Base-by-base conservation (phyloP, 1,140 invertebrate species). In the Lineus longissimus region DNA sequence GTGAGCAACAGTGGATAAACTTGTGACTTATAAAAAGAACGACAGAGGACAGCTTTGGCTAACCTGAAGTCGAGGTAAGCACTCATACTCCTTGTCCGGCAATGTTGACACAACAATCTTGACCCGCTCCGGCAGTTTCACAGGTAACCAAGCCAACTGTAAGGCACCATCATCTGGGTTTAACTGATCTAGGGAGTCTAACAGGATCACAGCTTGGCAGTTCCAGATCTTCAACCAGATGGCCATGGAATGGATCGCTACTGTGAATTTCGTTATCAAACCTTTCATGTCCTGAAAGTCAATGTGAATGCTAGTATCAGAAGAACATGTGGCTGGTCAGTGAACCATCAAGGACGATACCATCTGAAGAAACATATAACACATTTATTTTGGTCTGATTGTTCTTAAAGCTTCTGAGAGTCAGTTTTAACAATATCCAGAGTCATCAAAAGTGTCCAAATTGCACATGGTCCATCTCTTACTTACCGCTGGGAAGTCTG, bases 181-280 rank as follows among this genome's bases (percentile, higher is more conserved):
- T n/a, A 78, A 61, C 60, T 72, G 72, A 45, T 79, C 71, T 0
- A 79, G 57, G 2, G 73, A 73, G 47, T 76, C 77, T 9, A 79
- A 59, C 17, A 9, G 96, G 88, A n/a, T 36, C 33, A 36, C 33
- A 36, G 33, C 33, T 36, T 30, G 97, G 89, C 68, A 97, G 89
- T 59, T 74, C 73, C 0, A 76, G 74, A 65, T 73, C 63, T 2
- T 27, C 17, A 17, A 73, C 69, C 1, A 80, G 64, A 19, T 65
- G 58, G 11, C 25, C 55, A 19, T 70, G 72, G 43, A 77, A 41
- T 76, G 73, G 77, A 41, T 62, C 62, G 4, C 75, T 57, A 22
- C 70, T 62, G 33, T 70, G 61, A 1, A 70, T 72, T 55, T 67
- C 62, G 40, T 68, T 56, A 31, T 62, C 55, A 0, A 66, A 55